Evolutionary conservation across 2,797 vertebrate species (phyloP), one percentile per base, ranked within the genome.

Genomic region (Cirrhinus mrigala): DNA sequence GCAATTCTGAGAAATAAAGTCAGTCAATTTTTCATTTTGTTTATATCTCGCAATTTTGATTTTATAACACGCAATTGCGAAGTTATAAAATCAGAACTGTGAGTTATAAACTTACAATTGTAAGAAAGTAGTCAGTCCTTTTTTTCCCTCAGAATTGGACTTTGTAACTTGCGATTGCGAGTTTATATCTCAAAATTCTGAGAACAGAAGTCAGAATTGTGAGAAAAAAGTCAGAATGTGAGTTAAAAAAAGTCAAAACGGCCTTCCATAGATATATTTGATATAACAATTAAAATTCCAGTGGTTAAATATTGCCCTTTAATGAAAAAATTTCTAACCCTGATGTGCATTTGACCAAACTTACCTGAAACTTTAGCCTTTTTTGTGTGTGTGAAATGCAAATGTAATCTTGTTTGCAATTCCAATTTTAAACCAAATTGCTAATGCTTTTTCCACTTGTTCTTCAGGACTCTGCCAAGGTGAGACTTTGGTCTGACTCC

Each of bases 391-490:
- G 16, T 12, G 50, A 24, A 62, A 27, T 44, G 10, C 22, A 62
- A 79, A 58, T 15, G 27, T 58, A 15, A 6, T 37, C 27, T 54
- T 3, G 20, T n/a, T 60, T 78, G n/a, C 44, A 52, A 33, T 9
- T 68, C 27, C 4, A 3, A 60, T 78, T 27, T n/a, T 20, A 10
- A 70, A 8, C 5, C 20, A 24, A 18, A 52, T 24, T 22, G 15
- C 3, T 44, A 29, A 46, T 56, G 11, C 15, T 78, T 16, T 64
- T 8, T 69, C 33, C 54, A 16, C 70, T 91, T 79, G 29, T 90
- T 75, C 81, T 24, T 20, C 79, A 96, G 95, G 92, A 89, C 56
- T 90, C 94, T 24, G 93, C 90, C 85, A 95, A 95, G 84, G 94
- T 95, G 84, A 92, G 92, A 58, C 92, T 94, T 3, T 92, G 93